phyloP scores from a whole-genome alignment of 2,113 vertebrate genomes.

The Thamnaconus septentrionalis region DNA sequence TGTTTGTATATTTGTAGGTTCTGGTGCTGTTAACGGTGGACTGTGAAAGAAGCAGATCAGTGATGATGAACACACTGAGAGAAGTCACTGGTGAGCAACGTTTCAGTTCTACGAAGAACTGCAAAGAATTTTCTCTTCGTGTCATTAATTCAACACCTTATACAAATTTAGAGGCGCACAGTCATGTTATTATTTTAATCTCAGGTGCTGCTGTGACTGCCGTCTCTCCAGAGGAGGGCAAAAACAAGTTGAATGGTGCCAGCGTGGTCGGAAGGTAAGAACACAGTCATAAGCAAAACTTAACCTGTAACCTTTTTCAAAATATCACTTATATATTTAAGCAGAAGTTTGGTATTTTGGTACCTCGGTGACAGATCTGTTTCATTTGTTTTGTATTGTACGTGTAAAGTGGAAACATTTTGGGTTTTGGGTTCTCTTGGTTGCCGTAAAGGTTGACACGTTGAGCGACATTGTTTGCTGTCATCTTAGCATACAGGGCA shows the following conservation, averaged over 20 bases:
- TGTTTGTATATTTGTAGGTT: slow-evolving; percentile 57
- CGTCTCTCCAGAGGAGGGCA: slow-evolving; percentile 47
- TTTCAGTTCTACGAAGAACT: background rate
- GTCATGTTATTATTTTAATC: background rate
- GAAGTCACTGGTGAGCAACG: slow-evolving; percentile 76
- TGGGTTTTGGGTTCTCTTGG: too few species aligned
- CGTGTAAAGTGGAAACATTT: too few species aligned
- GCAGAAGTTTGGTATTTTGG: too few species aligned
- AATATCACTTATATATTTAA: too few species aligned
- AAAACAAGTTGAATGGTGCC: slow-evolving; percentile 55
- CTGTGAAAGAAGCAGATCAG: slow-evolving; percentile 66
- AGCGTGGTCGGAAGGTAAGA: slow-evolving; percentile 67
- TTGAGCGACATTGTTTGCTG: too few species aligned
- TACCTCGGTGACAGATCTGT: background rate
- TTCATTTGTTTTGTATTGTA: background rate
- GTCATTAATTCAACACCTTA: too few species aligned
- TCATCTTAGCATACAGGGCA: slow-evolving; percentile 65
- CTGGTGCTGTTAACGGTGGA: slow-evolving; percentile 66
- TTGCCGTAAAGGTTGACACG: too few species aligned
- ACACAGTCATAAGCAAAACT: too few species aligned
- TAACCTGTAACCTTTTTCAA: too few species aligned
- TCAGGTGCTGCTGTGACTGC: slow-evolving; percentile 52
- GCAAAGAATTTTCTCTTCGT: too few species aligned
- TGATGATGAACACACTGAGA: slow-evolving; percentile 71
- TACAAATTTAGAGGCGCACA: too few species aligned